Base-by-base conservation (phyloP, 1,140 invertebrate species). In the Brachionus koreanus region DNA sequence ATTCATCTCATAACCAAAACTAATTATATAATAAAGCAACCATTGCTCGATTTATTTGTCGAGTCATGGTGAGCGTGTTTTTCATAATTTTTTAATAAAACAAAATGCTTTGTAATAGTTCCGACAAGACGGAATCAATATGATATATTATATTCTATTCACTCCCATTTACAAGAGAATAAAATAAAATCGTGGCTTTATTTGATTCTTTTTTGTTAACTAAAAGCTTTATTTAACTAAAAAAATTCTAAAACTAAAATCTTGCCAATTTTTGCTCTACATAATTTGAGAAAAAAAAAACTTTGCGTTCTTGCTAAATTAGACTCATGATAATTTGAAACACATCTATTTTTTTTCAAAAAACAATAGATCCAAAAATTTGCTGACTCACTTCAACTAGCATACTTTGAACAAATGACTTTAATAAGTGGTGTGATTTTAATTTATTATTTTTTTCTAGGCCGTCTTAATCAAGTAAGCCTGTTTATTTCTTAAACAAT, bases 41-140 rank as follows among this genome's bases (percentile, higher is more conserved):
- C n/a, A 57, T 57, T 57, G 49, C 49, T 57, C 49, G 49, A 57
- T 57, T 57, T 23, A 57, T 57, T 57, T 57, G 49, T 57, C 49
- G 49, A 57, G 49, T 57, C 49, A 57, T 57, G n/a, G 16, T 57
- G 16, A 57, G 49, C 19, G 16, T 57, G 16, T 57, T 16, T 57
- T 9, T 29, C 29, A 29, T 10, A 13, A 42, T 42, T 13, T 13
- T 42, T 19, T 57, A 25, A 57, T 57, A 19, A 25, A 7, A 57
- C 7, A 42, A 57, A 57, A 19, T 23, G 49, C 49, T 57, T 57
- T 19, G 49, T 3, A 57, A 57, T 57, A 6, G 49, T 52, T 52
- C 49, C 49, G 16, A 52, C 3, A 23, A 19, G 49, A 5, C 49
- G 16, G 49, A 13, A 52, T 46, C 12, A 3, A 12, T n/a, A n/a